Base-by-base conservation (phyloP, 2,888 invertebrate genomes). In the Nomada fucata region DNA sequence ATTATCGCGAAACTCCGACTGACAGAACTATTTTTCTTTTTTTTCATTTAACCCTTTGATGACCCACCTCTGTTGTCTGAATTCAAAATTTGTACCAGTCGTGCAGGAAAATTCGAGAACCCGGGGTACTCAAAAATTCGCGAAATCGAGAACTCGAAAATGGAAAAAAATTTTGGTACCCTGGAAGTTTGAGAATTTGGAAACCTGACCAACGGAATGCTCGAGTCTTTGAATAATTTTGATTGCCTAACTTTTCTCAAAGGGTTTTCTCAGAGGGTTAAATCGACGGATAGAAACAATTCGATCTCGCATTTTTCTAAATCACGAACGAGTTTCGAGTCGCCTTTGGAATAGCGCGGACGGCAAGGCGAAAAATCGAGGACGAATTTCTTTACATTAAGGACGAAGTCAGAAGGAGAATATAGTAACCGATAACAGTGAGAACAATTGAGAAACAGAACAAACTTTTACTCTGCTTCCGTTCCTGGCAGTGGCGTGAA, bases 331-430 rank as follows among this genome's bases (percentile, higher is more conserved):
- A 57, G 60, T 36, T 42, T 75, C 79, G 78, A 68, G 75, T 88
- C 86, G 79, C 80, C 83, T 82, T 26, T 72, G 83, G 79, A 36
- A 79, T 78, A 82, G 80, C 84, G 87, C 90, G 91, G 91, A 91
- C 91, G 91, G 91, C 87, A 89, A 89, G 87, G 82, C 79, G 76
- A 85, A 76, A 76, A 82, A 64, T 88, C 57, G 59, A 88, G 86
- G 86, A 88, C 88, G 85, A 87, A 85, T 77, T 84, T 79, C 60
- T 82, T 82, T 82, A 50, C 67, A 13, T 70, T 63, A 70, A 84
- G 83, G 82, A 84, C 76, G 74, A 76, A 77, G 76, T 82, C 60
- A 18, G 72, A 79, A 70, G 81, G 71, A 79, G 78, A 85, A 79
- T 76, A 69, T 72, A 57, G 20, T 67, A 79, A 79, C 64, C 70